Conservation (phyloP, 2,888 invertebrate species). For the Oscheius onirici region DNA sequence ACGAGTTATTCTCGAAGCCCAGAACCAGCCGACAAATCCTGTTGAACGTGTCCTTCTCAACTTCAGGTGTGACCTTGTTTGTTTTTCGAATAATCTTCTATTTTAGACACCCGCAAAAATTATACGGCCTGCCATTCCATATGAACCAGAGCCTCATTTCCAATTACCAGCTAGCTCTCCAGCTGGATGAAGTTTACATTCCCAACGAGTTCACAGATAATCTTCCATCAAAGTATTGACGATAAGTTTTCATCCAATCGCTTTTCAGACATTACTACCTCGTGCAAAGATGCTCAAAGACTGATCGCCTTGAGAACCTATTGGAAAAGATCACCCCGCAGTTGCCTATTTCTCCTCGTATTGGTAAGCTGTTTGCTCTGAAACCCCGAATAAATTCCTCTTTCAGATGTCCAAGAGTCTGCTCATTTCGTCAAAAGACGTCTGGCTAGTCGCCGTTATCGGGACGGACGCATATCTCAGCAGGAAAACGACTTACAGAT, state of each 20-base stretch:
- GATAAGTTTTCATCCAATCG: not conserved
- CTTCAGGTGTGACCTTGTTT: not conserved
- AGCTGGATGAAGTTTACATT: not conserved
- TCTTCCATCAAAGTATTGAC: not conserved
- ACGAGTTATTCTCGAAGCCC: too few species aligned
- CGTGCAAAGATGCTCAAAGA: not conserved
- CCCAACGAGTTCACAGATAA: constrained; percentile 8
- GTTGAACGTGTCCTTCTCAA: not conserved
- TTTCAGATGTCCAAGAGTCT: too few species aligned
- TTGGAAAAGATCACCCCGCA: not conserved
- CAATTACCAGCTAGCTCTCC: not conserved
- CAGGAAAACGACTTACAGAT: too few species aligned
- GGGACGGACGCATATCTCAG: too few species aligned
- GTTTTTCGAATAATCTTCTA: not conserved
- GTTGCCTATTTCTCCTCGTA: too few species aligned
- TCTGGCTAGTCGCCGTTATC: too few species aligned
- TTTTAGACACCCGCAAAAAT: constrained; percentile 8
- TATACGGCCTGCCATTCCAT: not conserved
- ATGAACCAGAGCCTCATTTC: not conserved
- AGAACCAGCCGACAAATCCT: not conserved
- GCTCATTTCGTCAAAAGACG: too few species aligned
- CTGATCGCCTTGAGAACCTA: not conserved
- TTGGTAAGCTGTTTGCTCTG: too few species aligned
- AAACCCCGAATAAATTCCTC: too few species aligned
- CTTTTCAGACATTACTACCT: not conserved